These are phyloP conservation scores for Pimephales promelas DNA, from an alignment of 2,113 vertebrate species.

Conservation along the genomic window DNA sequence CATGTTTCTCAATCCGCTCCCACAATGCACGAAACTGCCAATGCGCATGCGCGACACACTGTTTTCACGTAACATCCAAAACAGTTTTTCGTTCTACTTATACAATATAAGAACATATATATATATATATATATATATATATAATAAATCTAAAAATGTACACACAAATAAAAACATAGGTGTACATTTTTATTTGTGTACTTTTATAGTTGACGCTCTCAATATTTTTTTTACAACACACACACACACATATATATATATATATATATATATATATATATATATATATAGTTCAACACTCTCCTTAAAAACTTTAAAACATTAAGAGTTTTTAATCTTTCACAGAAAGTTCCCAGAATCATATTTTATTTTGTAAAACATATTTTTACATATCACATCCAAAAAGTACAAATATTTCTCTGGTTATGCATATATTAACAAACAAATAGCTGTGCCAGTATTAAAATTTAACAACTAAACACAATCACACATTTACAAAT, in stretches of 20 bases:
- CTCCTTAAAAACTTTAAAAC: not conserved
- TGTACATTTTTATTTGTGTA: too few relatives aligned
- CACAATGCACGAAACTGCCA: conserved; percentile 64
- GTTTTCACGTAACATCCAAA: not conserved
- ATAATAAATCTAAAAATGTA: too few relatives aligned
- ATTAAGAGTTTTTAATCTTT: not conserved
- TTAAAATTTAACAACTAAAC: not conserved
- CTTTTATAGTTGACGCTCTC: too few relatives aligned
- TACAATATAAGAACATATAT: too few relatives aligned
- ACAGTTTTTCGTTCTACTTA: not conserved
- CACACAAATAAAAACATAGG: too few relatives aligned
- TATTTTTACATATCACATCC: not conserved
- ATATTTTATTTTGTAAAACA: conserved; percentile 23
- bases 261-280: too few relatives aligned
- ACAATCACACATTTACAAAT: not conserved
- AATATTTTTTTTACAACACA: too few relatives aligned
- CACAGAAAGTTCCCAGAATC: not conserved
- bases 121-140: too few relatives aligned
- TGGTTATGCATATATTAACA: not conserved
- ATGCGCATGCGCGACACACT: not conserved
- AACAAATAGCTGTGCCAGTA: not conserved
- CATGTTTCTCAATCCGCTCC: conserved; percentile 76
- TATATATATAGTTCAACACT: not conserved
- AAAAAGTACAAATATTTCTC: not conserved
- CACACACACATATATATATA: too few relatives aligned